Evolutionary conservation across 2,888 invertebrate genomes (phyloP), one percentile per base, ranked within the genome.

Genomic region (Crioceris asparagi): DNA sequence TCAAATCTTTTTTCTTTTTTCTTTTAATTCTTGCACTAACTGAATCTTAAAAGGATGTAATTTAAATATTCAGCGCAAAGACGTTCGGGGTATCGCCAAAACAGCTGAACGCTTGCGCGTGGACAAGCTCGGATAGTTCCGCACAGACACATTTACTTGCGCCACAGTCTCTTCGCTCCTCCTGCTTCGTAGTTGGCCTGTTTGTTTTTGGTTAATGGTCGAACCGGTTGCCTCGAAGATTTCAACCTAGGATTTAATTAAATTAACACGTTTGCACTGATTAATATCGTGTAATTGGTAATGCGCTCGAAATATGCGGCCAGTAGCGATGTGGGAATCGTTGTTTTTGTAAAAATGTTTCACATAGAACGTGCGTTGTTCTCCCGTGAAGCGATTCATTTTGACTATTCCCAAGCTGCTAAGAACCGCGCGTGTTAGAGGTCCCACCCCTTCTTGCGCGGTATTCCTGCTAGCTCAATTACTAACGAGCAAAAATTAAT

Each of bases 1-100:
- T 26, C 19, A 18, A 17, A 36, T 32, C 12, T 17, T 29, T 41
- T n/a, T n/a, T n/a, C n/a, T n/a, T n/a, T n/a, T n/a, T 38, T 23
- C 12, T 27, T 36, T 36, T n/a, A 32, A 32, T 25, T 18, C 12
- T 15, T 29, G 29, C 21, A 30, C 30, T n/a, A 36, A 19, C n/a
- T 23, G 19, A 18, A 32, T 5, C 19, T 18, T 18, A 4, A 10
- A 18, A 4, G 19, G 32, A 19, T 32, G 32, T 10, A 17, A 12
- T 32, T 32, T 7, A 5, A 32, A 8, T 32, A 19, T 19, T 32
- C 32, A 14, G 14, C 32, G 19, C 19, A 32, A 19, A 32, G 32
- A 16, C 32, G 32, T 32, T 17, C 17, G 6, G 1, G 32, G 32
- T 4, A 32, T 32, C 2, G 32, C 2, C 32, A 19, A 32, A 32